These are phyloP conservation scores for Vireo altiloquus DNA, from an alignment of 2,113 vertebrate species.

Conservation along the genomic window DNA sequence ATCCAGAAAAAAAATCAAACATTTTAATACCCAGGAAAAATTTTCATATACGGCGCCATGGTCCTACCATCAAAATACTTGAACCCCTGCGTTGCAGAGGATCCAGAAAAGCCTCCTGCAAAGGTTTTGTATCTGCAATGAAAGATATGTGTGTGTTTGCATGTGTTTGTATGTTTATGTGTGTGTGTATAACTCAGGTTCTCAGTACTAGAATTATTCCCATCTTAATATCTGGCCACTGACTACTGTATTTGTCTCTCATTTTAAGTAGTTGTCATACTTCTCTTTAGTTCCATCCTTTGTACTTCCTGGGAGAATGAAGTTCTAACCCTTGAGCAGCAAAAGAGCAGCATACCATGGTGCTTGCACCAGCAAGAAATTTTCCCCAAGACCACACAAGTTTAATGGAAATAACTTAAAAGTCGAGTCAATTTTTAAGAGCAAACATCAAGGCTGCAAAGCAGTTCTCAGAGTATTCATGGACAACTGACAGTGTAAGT, in stretches of 20 bases:
- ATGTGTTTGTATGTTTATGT: neutral
- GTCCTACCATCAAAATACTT: neutral
- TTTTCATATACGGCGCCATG: neutral
- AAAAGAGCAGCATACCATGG: neutral
- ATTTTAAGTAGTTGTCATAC: neutral
- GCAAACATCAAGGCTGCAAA: neutral
- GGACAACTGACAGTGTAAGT: neutral
- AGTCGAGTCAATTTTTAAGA: neutral
- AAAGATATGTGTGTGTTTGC: neutral
- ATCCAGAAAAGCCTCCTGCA: neutral
- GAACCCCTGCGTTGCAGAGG: neutral
- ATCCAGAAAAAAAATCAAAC: neutral
- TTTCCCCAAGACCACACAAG: neutral
- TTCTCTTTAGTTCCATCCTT: neutral
- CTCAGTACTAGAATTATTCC: neutral
- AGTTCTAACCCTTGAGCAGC: neutral
- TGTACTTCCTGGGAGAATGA: neutral
- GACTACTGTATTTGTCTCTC: neutral
- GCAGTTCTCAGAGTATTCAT: neutral
- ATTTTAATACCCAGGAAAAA: neutral
- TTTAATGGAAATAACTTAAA: neutral
- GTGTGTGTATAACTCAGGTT: neutral
- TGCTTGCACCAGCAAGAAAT: neutral
- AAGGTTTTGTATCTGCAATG: neutral
- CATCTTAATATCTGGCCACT: neutral